Conservation (phyloP, 1,140 invertebrate species). For the Ericerus pela region DNA sequence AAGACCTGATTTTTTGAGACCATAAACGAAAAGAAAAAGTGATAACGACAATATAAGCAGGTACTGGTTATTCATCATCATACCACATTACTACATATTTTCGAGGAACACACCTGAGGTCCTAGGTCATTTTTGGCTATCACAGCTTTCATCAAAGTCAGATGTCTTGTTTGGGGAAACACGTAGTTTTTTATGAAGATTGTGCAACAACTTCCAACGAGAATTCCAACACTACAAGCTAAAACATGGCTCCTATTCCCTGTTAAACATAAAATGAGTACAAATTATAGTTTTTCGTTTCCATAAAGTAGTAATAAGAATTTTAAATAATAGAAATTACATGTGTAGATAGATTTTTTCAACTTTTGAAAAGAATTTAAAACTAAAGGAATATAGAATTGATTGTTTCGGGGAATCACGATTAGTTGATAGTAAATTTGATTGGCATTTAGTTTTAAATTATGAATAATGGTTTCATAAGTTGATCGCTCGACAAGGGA, state of each 20-base stretch:
- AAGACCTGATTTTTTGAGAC: background rate
- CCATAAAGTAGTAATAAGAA: background rate
- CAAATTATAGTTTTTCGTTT: background rate
- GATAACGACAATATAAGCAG: background rate
- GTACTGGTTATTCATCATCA: too few species aligned
- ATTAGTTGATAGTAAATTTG: background rate
- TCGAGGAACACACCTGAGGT: too few species aligned
- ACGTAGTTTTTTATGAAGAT: constrained; percentile 9
- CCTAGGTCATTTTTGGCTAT: constrained; percentile 14
- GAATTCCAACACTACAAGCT: constrained; percentile 12
- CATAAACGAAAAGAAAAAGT: background rate
- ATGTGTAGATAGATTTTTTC: background rate
- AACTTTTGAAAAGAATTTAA: background rate
- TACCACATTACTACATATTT: too few species aligned
- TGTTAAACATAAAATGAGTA: background rate
- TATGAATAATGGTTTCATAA: background rate
- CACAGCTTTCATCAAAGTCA: constrained; percentile 16
- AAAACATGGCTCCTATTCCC: constrained; percentile 15
- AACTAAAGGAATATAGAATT: background rate
- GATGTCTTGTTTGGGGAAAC: constrained; percentile 1
- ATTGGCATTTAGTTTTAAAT: background rate
- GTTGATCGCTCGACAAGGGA: too few species aligned
- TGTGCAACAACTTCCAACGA: constrained; percentile 12
- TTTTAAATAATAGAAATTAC: too few species aligned
- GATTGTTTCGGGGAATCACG: background rate